Evolutionary conservation across 2,888 invertebrate genomes (phyloP), one percentile per base, ranked within the genome.

Genomic region (Hydropsyche betteni): DNA sequence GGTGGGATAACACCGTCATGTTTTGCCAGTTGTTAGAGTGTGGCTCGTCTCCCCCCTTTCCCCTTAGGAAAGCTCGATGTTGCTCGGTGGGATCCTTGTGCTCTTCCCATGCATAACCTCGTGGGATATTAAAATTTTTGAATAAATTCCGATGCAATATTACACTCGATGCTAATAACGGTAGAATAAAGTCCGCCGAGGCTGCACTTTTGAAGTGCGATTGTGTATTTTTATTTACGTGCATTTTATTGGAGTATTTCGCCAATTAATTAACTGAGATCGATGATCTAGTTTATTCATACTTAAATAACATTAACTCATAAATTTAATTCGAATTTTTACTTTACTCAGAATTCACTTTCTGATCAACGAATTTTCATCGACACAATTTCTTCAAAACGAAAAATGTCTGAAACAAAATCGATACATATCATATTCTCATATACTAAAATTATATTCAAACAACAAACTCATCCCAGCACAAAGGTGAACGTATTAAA

Each of bases 101-200:
- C 24, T 24, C 2, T 24, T 1, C 24, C 24, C 24, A 24, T 24
- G 24, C 72, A 38, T 61, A 14, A 33, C 38, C 61, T 55, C 72
- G 12, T 10, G 72, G 72, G 72, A 72, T 72, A 72, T 72, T 72
- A 72, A 72, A 72, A 72, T 72, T 72, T 58, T 55, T 58, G 72
- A 72, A 72, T 61, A 61, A 38, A 72, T 72, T 72, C 61, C 72
- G 16, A 58, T 58, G 58, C 55, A 72, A 58, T 72, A 58, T 72
- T 61, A 24, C 34, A 24, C 34, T 6, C 38, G 55, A 72, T 72
- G 55, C 72, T 72, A 64, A 64, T 64, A 64, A 36, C 34, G 34
- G 34, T 64, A 16, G 33, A 61, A 61, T 61, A 24, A 10, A 44
- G 44, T 44, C 2, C 10, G 44, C 44, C 6, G 6, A 6, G 44